Conservation (phyloP, 2,113 vertebrate genomes). For the pig (Sus scrofa) region T2T-Sscrofa CM000819.6:47054001-47054500, state of each 20-base stretch:
- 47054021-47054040: not conserved
- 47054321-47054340: not conserved
- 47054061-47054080: not conserved
- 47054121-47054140: fast-evolving
- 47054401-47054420: not conserved
- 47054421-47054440: not conserved
- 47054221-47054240: not conserved
- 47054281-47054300: not conserved
- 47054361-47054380: not conserved
- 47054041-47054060: not conserved
- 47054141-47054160: not conserved
- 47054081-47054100: not conserved
- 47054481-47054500: not conserved
- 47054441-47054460: not conserved
- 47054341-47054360: not conserved
- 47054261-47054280: not conserved
- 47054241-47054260: not conserved
- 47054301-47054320: not conserved
- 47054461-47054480: not conserved
- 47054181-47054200: not conserved
- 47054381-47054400: no score
- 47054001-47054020: not conserved
- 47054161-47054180: not conserved
- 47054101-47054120: no score
- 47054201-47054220: constrained; percentile 51